Evolutionary conservation across 2,113 vertebrate species (phyloP), one percentile per base, ranked within the genome.

Genomic region (Heteronetta atricapilla): DNA sequence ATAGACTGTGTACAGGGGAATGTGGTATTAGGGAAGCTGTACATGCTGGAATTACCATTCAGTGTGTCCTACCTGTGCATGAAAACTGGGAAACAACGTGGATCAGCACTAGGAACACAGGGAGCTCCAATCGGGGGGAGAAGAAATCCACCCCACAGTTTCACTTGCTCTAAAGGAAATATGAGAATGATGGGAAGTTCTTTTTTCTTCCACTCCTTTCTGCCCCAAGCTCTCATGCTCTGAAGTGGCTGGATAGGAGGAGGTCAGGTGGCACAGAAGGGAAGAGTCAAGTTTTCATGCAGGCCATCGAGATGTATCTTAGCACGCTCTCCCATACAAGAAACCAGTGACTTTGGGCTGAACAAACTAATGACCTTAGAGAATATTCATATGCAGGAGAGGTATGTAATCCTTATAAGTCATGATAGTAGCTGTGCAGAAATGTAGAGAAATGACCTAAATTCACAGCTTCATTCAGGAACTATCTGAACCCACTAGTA

Each of bases 51-150:
- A 38, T 52, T 73, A 53, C 14, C 64, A 11, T 48, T 68, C 56
- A n/a, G 36, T 13, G 23, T 53, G 22, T 36, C 34, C 67, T 38
- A 5, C 23, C 11, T 48, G 42, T 33, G 66, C 34, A 19, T 15
- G 36, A 26, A 29, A 72, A 80, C 5, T 50, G 52, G 46, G 36
- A 66, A 58, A 36, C 52, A 46, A 34, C 70, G 56, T 31, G 25
- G 12, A 21, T 63, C 84, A 69, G 48, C 53, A 62, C 6, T 0
- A 0, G 59, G 48, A 20, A 26, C 0, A 1, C 46, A 23, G 42
- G 48, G 53, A 79, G 17, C 17, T 82, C 29, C 22, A 29, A 15
- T 78, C 21, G 26, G 52, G 19, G 14, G 2, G 4, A 6, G 79
- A 56, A 36, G 67, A 72, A 72, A 52, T 67, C 74, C 7, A 0